Conservation (phyloP, 2,888 invertebrate genomes). For the Drosophila antonietae region DNA sequence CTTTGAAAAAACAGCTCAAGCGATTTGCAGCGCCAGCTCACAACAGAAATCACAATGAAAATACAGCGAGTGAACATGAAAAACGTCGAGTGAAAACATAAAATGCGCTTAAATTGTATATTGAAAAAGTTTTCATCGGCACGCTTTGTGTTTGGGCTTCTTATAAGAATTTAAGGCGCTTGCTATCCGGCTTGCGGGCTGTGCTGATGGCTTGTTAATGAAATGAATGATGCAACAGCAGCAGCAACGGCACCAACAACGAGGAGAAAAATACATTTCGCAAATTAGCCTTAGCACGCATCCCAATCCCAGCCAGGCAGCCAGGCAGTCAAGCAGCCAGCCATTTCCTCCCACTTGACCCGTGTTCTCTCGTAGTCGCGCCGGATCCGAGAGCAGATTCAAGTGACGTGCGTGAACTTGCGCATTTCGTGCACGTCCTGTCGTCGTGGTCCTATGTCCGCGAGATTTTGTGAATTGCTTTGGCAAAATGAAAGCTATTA, state of each 20-base stretch:
- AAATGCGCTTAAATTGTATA: constrained; percentile 58
- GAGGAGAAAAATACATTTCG: constrained; percentile 47
- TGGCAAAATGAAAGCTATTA: constrained; percentile 72
- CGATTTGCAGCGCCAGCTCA: constrained; percentile 36
- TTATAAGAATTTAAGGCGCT: constrained; percentile 37
- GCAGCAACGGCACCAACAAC: constrained; percentile 6
- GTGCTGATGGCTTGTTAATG: constrained; percentile 50
- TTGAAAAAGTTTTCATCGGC: constrained; percentile 62
- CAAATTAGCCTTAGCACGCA: constrained; percentile 61
- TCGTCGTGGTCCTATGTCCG: constrained; percentile 51
- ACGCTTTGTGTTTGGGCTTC: constrained; percentile 23
- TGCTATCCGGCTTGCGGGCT: constrained; percentile 4
- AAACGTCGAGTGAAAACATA: constrained; percentile 39
- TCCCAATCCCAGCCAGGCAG: constrained; percentile 4
- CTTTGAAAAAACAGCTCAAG: constrained; percentile 46
- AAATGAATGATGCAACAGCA: constrained; percentile 50
- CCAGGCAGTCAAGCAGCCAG: not conserved
- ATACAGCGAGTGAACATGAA: constrained; percentile 25
- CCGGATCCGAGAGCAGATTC: constrained; percentile 34
- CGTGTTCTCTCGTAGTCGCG: constrained; percentile 14
- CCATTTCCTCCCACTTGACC: constrained; percentile 23
- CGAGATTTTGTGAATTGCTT: constrained; percentile 64
- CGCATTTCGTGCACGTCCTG: constrained; percentile 71
- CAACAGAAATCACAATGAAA: constrained; percentile 31
- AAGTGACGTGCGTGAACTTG: constrained; percentile 69